phyloP scores from a whole-genome alignment of 2,113 vertebrate species.

The Leucoraja erinaceus region DNA sequence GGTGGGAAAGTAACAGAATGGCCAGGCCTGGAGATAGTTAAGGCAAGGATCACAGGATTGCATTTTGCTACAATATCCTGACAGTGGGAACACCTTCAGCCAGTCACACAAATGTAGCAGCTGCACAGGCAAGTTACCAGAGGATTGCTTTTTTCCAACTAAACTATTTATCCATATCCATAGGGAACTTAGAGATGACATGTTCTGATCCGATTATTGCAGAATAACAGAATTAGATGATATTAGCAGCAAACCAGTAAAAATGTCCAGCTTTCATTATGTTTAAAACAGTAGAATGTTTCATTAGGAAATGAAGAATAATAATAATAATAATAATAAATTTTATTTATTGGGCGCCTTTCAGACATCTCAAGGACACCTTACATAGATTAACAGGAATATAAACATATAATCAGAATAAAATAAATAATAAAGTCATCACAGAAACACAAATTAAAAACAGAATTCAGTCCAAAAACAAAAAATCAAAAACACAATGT shows the following conservation, averaged over 20 bases:
- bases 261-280: not conserved
- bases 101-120: not conserved
- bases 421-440: too few species aligned
- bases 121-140: not conserved
- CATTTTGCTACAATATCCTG: not conserved
- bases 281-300: not conserved
- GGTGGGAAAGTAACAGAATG: too few species aligned
- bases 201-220: not conserved
- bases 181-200: not conserved
- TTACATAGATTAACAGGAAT: too few species aligned
- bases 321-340: too few species aligned
- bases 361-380: too few species aligned
- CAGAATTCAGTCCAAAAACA: too few species aligned
- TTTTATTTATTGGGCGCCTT: too few species aligned
- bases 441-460: too few species aligned
- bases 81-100: not conserved
- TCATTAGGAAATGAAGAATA: not conserved
- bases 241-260: not conserved
- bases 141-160: not conserved
- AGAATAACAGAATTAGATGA: not conserved
- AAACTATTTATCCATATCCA: not conserved
- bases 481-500: too few species aligned
- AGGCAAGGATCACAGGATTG: not conserved
- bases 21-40: too few species aligned
- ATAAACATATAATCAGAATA: too few species aligned